Base-by-base conservation (phyloP, 2,888 invertebrate genomes). In the Aphrophora alni region DNA sequence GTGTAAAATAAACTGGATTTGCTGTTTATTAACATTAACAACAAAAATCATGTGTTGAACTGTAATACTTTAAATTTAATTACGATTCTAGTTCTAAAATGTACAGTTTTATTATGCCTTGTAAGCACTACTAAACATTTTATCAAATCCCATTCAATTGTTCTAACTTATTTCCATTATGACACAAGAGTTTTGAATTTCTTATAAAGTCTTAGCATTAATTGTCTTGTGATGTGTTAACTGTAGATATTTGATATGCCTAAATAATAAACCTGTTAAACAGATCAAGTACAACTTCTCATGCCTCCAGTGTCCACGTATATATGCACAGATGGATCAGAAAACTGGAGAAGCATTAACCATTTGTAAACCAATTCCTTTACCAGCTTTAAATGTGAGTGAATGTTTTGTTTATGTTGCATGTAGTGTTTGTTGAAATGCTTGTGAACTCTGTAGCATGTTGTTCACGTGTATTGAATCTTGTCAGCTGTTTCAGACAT, bases 231-330 rank as follows among this genome's bases (percentile, higher is more conserved):
- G 33, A 33, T 5, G 33, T 8, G 8, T 33, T 2, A 44, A 14
- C 17, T 44, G 17, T 44, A 44, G 14, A 17, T 44, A 44, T 14
- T 44, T 7, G 33, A 33, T 33, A 10, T 33, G 10, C 44, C 44
- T 44, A 44, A 44, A 17, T 44, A 59, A 21, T 59, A 21, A 59
- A 21, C 59, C 10, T 59, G n/a, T 59, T 59, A 3, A 59, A 78
- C 90, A 94, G 95, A 94, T 95, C 87, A 94, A 93, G 87, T 95
- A 94, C 90, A 93, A 91, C 88, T 95, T 95, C 88, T 90, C 92
- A 77, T 92, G 92, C 86, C 88, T 93, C 82, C 92, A 94, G 89
- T 93, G 93, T 87, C 92, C 93, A 90, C 90, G 78, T 77, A 83
- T 82, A 69, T 83, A 80, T 86, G 89, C 89, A 38, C 90, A 91